Evolutionary conservation across 2,888 invertebrate genomes (phyloP).

Genomic region (Pollenia angustigena): DNA sequence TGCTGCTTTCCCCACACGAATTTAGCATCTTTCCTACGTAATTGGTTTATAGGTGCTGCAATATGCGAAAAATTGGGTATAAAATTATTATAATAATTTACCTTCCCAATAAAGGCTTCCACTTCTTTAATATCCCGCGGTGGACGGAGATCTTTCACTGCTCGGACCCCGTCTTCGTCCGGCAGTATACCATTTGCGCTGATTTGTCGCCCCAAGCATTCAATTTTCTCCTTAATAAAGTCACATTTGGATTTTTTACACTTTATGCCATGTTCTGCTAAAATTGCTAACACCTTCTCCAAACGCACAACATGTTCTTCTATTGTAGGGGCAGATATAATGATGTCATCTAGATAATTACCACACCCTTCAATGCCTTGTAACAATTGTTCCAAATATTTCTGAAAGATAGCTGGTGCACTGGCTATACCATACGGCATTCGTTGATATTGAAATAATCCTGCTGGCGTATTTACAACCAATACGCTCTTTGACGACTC

Average conservation of each 20-base stretch:
- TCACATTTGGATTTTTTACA: not conserved
- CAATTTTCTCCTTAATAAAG: not conserved
- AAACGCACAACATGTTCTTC: not conserved
- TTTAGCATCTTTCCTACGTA: too few species aligned
- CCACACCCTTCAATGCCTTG: not conserved
- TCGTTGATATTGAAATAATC: not conserved
- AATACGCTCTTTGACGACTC: not conserved
- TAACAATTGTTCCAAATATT: too few species aligned
- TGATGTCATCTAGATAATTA: too few species aligned
- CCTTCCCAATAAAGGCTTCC: slow-evolving; percentile 9
- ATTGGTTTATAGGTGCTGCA: not conserved
- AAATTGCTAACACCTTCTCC: not conserved
- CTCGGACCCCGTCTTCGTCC: not conserved
- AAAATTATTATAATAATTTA: slow-evolving; percentile 4
- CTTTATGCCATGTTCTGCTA: not conserved
- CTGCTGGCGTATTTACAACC: not conserved
- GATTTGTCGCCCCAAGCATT: too few species aligned
- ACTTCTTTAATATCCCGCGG: not conserved
- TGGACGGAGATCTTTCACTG: not conserved
- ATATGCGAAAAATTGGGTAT: slow-evolving; percentile 4
- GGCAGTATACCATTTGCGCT: not conserved
- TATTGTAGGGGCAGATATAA: too few species aligned
- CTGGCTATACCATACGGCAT: not conserved
- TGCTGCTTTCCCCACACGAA: too few species aligned
- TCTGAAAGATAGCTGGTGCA: not conserved